Evolutionary conservation across 2,113 vertebrate species (phyloP).

Genomic region (Eonycteris spelaea): DNA sequence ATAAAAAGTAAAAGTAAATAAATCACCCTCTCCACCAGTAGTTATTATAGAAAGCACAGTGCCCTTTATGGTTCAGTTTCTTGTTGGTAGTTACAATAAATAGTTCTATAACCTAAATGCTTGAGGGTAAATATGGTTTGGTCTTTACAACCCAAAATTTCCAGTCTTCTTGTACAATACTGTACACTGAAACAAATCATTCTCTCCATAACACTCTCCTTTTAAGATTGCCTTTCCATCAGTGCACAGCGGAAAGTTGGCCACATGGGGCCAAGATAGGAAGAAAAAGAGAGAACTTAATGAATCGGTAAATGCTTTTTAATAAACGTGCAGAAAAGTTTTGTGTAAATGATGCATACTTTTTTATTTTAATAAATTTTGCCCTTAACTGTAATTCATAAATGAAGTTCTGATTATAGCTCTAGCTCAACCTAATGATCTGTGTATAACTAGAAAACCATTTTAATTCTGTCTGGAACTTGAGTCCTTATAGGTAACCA

Average conservation of each 20-base stretch:
- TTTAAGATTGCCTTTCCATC: not conserved
- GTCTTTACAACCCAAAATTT: not conserved
- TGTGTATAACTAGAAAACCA: constrained; percentile 14
- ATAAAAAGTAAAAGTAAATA: not conserved
- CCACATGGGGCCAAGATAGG: not conserved
- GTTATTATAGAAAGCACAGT: not conserved
- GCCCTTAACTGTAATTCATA: constrained; percentile 29
- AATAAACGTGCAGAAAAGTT: not conserved
- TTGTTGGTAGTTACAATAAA: not conserved
- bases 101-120: not conserved
- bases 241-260: not conserved
- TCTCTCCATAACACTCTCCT: not conserved
- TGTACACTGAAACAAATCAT: not conserved
- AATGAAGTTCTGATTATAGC: constrained; percentile 34
- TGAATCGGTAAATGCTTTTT: not conserved
- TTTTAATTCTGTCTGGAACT: constrained; percentile 38
- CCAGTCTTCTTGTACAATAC: not conserved
- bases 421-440: constrained; percentile 4
- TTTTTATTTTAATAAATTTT: constrained; percentile 36
- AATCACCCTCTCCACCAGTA: not conserved
- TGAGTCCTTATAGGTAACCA: not conserved
- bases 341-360: not conserved
- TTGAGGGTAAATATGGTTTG: not conserved
- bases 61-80: not conserved
- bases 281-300: not conserved